Evolutionary conservation across 2,797 vertebrate genomes (phyloP).

Genomic region (Molossus alvarezi): DNA sequence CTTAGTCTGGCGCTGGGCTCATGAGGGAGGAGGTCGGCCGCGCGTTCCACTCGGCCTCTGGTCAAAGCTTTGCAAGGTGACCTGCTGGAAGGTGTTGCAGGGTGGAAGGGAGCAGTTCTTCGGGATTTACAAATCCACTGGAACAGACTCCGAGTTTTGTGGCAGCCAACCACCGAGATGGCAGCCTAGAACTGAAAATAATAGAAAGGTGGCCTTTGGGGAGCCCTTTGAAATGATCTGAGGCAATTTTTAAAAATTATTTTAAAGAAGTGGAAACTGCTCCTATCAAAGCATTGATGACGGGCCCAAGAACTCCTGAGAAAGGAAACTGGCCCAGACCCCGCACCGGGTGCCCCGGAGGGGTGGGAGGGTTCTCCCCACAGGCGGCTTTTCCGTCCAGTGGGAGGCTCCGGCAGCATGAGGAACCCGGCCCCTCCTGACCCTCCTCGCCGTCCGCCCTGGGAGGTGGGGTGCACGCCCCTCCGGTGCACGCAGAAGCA

Average conservation of each 20-base stretch:
- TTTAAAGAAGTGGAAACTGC: constrained; percentile 40
- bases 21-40: not conserved
- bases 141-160: constrained; percentile 33
- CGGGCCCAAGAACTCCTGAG: not conserved
- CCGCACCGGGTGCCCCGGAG: accelerated
- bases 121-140: not conserved
- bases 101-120: constrained; percentile 11
- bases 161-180: not conserved
- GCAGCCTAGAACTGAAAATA: constrained; percentile 50
- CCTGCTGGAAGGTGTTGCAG: not conserved
- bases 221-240: not conserved
- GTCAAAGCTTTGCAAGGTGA: constrained; percentile 76
- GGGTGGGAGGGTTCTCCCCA: accelerated
- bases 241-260: not conserved
- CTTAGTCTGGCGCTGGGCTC: not conserved
- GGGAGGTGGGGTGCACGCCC: too few relatives aligned
- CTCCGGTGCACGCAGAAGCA: accelerated
- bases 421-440: accelerated
- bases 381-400: not conserved
- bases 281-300: not conserved
- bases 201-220: not conserved
- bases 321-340: not conserved
- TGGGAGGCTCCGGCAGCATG: not conserved
- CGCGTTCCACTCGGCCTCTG: not conserved
- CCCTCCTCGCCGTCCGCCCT: not conserved